A percentile compares a stretch with the other conserved stretches of the same genome.
Conservation (phyloP, 2,797 vertebrate genomes). For the Artibeus jamaicensis region DNA sequence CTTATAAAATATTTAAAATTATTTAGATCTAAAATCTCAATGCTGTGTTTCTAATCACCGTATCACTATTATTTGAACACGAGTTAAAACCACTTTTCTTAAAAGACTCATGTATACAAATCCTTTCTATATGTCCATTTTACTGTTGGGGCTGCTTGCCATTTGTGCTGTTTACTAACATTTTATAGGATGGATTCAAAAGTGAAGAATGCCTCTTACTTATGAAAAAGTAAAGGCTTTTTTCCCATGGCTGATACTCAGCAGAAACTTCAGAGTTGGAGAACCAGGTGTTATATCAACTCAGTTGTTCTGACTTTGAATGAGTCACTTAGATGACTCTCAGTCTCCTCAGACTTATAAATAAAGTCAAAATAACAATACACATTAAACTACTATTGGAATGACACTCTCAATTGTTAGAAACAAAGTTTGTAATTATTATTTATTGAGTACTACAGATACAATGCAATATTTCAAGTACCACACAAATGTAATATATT, state of each 20-base stretch:
- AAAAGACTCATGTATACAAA: neutral
- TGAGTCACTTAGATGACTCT: neutral
- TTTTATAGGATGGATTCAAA: neutral
- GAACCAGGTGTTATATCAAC: neutral
- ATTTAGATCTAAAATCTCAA: neutral
- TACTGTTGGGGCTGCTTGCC: neutral
- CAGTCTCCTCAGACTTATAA: neutral
- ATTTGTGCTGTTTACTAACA: neutral
- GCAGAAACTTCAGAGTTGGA: neutral
- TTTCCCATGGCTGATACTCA: neutral
- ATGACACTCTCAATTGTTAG: neutral
- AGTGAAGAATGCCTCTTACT: neutral
- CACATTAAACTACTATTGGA: neutral
- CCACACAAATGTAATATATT: neutral
- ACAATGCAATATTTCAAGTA: neutral
- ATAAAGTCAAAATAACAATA: neutral
- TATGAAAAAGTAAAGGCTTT: neutral
- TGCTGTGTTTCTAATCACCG: neutral
- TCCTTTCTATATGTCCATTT: neutral
- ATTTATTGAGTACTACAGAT: neutral
- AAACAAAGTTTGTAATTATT: neutral
- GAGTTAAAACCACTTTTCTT: neutral
- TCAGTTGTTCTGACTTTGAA: neutral
- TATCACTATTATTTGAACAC: neutral
- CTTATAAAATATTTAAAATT: neutral